A percentile compares a stretch with the other conserved stretches of the same genome.
phyloP scores from a whole-genome alignment of 2,797 vertebrate genomes.

The Tiaroga cobitis region DNA sequence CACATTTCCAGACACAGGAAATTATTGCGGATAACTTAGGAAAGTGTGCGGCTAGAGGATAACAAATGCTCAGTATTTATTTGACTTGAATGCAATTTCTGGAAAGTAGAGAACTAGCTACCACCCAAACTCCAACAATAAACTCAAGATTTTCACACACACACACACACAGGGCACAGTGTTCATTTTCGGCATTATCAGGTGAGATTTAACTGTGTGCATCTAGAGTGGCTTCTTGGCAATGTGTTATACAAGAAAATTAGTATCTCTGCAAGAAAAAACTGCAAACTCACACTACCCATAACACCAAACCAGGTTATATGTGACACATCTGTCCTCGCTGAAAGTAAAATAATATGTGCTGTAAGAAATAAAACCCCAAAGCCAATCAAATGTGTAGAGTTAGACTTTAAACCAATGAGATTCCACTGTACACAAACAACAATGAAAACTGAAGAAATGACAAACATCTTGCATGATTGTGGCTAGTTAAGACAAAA shows the following conservation, averaged over 20 bases:
- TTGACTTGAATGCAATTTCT: slow-evolving; percentile 48
- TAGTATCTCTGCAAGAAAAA: neutral
- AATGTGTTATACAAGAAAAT: neutral
- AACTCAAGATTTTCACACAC: neutral
- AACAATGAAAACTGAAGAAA: neutral
- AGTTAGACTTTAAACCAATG: neutral
- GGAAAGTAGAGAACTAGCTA: neutral
- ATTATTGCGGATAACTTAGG: slow-evolving; percentile 9
- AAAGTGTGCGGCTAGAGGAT: slow-evolving; percentile 18
- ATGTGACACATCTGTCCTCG: neutral
- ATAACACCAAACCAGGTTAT: neutral
- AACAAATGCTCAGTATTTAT: slow-evolving; percentile 48
- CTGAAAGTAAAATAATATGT: neutral
- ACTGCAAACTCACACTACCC: neutral
- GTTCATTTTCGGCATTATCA: neutral
- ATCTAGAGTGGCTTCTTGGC: too few species aligned
- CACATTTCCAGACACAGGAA: slow-evolving; percentile 25
- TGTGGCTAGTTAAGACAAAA: neutral
- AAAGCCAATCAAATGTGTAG: neutral
- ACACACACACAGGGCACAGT: too few species aligned
- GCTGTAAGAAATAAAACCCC: too few species aligned
- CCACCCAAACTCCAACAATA: neutral
- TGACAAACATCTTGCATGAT: neutral
- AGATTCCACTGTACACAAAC: neutral
- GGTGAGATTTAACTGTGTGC: neutral